Percentiles rank a stretch among this genome's conserved stretches.
phyloP scores from a whole-genome alignment of 2,888 invertebrate genomes.

The Strigamia transsilvanica region DNA sequence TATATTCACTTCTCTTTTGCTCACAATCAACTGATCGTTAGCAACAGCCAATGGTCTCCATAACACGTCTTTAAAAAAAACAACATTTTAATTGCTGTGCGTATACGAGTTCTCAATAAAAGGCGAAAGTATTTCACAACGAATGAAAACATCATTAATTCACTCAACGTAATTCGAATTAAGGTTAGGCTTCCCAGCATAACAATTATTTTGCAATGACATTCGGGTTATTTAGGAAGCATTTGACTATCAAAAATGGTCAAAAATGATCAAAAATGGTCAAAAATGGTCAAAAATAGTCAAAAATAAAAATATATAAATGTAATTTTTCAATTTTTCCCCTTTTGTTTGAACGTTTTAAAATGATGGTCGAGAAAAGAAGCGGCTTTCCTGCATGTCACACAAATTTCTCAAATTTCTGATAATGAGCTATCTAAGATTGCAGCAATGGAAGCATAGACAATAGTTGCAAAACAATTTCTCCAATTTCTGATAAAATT shows the following conservation, averaged over 20 bases:
- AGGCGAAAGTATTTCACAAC: background rate
- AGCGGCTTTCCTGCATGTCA: background rate
- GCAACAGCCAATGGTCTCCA: conserved; percentile 35
- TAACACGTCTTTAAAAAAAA: background rate
- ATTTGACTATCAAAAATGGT: too few relatives aligned
- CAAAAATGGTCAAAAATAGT: too few relatives aligned
- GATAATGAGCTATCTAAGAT: background rate
- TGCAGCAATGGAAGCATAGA: background rate
- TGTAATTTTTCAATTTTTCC: too few relatives aligned
- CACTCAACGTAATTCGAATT: too few relatives aligned
- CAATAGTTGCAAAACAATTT: conserved; percentile 13
- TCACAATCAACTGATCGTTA: conserved; percentile 38
- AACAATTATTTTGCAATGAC: too few relatives aligned
- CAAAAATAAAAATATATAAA: too few relatives aligned
- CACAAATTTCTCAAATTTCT: background rate
- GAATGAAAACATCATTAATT: background rate
- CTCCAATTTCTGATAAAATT: background rate
- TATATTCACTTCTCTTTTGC: conserved; percentile 35
- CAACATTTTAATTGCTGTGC: background rate
- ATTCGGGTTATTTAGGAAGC: too few relatives aligned
- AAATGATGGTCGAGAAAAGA: too few relatives aligned
- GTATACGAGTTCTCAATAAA: background rate
- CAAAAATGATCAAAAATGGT: too few relatives aligned
- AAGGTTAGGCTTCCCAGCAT: too few relatives aligned
- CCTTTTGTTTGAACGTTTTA: too few relatives aligned